Base-by-base conservation (phyloP, 2,797 vertebrate genomes). In the Pseudochromis fuscus region DNA sequence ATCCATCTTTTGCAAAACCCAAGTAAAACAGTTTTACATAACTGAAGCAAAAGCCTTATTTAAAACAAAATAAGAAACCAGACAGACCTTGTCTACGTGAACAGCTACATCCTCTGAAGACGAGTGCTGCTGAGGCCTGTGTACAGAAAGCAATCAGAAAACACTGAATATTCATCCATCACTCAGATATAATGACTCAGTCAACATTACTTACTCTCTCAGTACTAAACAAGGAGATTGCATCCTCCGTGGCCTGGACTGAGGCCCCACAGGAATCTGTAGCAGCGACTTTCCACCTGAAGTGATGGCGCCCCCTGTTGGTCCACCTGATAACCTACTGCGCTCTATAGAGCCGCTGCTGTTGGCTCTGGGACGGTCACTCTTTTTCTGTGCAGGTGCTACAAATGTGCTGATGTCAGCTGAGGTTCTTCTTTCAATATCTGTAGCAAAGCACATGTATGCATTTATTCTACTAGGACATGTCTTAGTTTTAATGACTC, bases 21-120 rank as follows among this genome's bases (percentile, higher is more conserved):
- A 2, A 13, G n/a, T 7, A 42, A 37, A 38, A 21, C 3, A 1
- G 6, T 2, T 25, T 28, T 28, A 59, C 23, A 62, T 13, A 16
- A 13, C 27, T 4, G 13, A 64, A 21, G 5, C 1, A 21, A 0
- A 38, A 9, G 19, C 42, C 8, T 40, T 0, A 49, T n/a, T 38
- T 49, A 4, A 62, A 67, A 55, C 1, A 15, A 46, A 24, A 60
- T 40, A 1, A 63, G 33, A 62, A 59, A 67, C 3, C 35, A 58
- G 35, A 77, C 87, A 27, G 23, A 95, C 94, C 94, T 94, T 93
- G 82, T 95, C 92, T 25, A 95, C 73, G 27, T 85, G 59, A 72
- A 77, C 1, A 11, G 46, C 0, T 21, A 45, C 23, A 16, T 93
- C 93, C 35, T 93, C 91, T 15, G 71, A 49, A 12, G 85, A 76